These are phyloP conservation scores for Ciconia boyciana DNA, from an alignment of 2,113 vertebrate genomes.

Conservation along the genomic window DNA sequence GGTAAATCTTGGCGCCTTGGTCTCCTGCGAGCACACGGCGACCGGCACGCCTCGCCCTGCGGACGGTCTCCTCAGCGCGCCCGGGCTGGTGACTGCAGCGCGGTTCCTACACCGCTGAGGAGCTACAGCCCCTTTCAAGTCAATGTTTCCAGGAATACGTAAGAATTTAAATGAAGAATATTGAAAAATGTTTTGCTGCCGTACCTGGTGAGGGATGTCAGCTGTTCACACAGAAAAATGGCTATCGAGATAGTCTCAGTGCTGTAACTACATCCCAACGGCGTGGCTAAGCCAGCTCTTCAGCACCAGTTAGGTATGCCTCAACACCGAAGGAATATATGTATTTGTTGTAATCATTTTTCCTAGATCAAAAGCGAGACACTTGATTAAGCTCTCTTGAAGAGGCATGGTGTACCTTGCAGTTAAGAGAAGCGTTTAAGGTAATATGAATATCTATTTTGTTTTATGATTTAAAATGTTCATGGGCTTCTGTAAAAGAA, in stretches of 20 bases:
- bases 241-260: fast-evolving
- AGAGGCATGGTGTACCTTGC: neutral
- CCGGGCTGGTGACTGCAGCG: neutral
- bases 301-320: fast-evolving
- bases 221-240: neutral
- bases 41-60: neutral
- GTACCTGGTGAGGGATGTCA: neutral
- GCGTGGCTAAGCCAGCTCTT: neutral
- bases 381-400: neutral
- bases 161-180: neutral
- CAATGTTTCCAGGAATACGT: fast-evolving
- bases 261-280: fast-evolving
- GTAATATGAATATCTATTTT: neutral
- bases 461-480: neutral
- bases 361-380: neutral
- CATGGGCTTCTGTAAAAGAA: neutral
- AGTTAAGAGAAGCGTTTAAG: neutral
- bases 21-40: too few relatives aligned
- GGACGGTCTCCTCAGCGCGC: too few relatives aligned
- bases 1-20: too few relatives aligned
- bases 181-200: neutral
- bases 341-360: neutral
- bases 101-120: fast-evolving
- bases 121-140: neutral
- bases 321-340: fast-evolving